phyloP scores from a whole-genome alignment of 2,888 invertebrate genomes.

The Hipparchia semele region DNA sequence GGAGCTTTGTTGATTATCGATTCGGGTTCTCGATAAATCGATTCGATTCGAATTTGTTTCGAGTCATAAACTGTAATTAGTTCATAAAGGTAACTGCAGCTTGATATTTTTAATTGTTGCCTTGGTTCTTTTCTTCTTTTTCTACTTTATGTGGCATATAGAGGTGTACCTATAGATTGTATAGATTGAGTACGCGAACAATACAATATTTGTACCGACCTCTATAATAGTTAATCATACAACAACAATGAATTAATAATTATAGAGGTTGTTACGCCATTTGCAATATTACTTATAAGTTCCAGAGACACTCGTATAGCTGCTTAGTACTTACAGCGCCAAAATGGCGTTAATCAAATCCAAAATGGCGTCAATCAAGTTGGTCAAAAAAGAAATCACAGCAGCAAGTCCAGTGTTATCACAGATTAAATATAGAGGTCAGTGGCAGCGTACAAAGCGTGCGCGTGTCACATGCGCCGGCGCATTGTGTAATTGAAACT shows the following conservation, averaged over 20 bases:
- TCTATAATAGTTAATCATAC: too few species aligned
- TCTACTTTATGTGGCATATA: background rate
- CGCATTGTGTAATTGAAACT: conserved; percentile 15
- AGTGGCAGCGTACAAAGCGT: background rate
- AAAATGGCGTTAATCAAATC: too few species aligned
- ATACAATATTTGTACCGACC: background rate
- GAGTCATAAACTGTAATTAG: conserved; percentile 20
- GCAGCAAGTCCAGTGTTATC: too few species aligned
- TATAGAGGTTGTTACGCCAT: too few species aligned
- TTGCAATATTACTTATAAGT: too few species aligned
- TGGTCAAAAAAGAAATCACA: too few species aligned
- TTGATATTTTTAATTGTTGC: conserved; percentile 7
- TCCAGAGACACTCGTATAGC: too few species aligned
- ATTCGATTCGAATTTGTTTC: conserved; percentile 27
- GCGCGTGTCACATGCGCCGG: conserved; percentile 18
- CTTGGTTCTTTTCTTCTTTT: background rate
- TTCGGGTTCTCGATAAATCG: conserved; percentile 17
- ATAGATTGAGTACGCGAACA: background rate
- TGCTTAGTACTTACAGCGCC: too few species aligned
- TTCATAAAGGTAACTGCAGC: background rate
- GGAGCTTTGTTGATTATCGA: conserved; percentile 25
- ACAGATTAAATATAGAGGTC: too few species aligned
- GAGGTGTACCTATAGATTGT: background rate
- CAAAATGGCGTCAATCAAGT: too few species aligned
- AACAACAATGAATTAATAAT: too few species aligned